phyloP scores from a whole-genome alignment of 2,888 invertebrate species.

The Lasioglossum morio region DNA sequence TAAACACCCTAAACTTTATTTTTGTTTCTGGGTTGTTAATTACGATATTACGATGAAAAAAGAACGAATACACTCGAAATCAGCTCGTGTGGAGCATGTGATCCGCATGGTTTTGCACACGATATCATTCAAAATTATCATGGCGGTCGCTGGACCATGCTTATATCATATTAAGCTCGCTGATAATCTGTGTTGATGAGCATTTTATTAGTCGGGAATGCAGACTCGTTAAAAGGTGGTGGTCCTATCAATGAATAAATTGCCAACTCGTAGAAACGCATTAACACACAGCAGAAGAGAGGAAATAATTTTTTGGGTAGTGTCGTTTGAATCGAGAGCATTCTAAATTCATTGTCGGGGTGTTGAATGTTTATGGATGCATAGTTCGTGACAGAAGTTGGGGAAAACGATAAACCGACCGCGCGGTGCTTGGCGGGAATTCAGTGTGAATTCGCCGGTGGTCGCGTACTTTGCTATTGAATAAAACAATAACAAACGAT shows the following conservation, averaged over 20 bases:
- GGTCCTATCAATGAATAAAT: background rate
- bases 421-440: background rate
- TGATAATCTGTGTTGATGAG: background rate
- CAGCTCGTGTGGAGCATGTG: no score
- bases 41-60: no score
- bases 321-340: background rate
- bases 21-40: no score
- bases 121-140: no score
- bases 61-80: no score
- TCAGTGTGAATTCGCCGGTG: background rate
- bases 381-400: background rate
- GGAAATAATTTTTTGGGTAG: background rate
- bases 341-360: background rate
- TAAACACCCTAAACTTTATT: no score
- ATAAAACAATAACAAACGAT: slow-evolving; percentile 1
- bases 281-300: background rate
- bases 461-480: background rate
- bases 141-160: no score
- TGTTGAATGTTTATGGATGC: background rate
- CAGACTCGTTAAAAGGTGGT: background rate
- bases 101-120: no score
- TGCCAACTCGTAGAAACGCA: no score
- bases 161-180: background rate
- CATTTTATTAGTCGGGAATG: background rate
- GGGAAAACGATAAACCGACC: background rate